These are phyloP conservation scores for Acronicta alni DNA, from an alignment of 2,888 invertebrate species.

Conservation along the genomic window DNA sequence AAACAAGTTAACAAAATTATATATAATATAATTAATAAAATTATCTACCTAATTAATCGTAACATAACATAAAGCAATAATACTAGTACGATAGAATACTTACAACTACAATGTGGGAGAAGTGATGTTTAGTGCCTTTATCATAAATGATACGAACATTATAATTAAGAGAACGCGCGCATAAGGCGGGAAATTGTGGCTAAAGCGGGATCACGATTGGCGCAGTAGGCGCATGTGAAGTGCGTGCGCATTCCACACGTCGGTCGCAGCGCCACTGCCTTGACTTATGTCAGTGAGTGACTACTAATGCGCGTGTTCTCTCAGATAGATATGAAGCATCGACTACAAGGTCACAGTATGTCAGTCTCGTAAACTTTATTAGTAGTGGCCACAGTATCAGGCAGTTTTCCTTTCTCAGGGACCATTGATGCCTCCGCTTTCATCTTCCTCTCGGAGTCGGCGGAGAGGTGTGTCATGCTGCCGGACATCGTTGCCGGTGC, in stretches of 20 bases:
- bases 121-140: slow-evolving; percentile 38
- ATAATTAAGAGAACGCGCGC: slow-evolving; percentile 46
- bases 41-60: slow-evolving; percentile 11
- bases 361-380: slow-evolving; percentile 97
- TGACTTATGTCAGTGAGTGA: not conserved
- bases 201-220: not conserved
- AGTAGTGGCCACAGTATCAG: slow-evolving; percentile 88
- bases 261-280: not conserved
- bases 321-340: slow-evolving; percentile 69
- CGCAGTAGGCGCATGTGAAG: too few relatives aligned
- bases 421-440: slow-evolving; percentile 43
- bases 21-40: slow-evolving; percentile 35
- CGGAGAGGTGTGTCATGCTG: slow-evolving; percentile 80
- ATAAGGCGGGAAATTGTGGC: slow-evolving; percentile 11
- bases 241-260: not conserved
- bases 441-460: slow-evolving; percentile 60
- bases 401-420: slow-evolving; percentile 42
- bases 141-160: slow-evolving; percentile 27
- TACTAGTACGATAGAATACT: slow-evolving; percentile 43
- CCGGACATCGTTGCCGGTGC: slow-evolving; percentile 82
- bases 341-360: slow-evolving; percentile 93
- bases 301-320: slow-evolving; percentile 39
- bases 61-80: slow-evolving; percentile 38
- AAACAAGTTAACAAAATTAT: slow-evolving; percentile 29
- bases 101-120: slow-evolving; percentile 35